These are phyloP conservation scores for Spilogale gracilis DNA, from an alignment of 2,113 vertebrate species.

Conservation along the genomic window DNA sequence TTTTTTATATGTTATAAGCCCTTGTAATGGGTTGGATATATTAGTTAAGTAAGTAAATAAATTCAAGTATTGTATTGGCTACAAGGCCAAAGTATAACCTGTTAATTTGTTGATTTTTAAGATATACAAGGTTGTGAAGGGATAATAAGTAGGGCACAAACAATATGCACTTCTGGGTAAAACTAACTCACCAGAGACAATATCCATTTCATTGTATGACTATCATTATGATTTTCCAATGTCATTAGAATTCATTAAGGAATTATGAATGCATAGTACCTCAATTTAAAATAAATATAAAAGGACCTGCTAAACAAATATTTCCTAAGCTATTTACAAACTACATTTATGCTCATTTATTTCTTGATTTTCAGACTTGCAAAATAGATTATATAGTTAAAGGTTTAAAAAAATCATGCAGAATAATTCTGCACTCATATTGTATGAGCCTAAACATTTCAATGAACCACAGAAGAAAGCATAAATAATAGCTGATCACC, in stretches of 20 bases:
- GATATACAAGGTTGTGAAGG: background rate
- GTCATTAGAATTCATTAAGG: background rate
- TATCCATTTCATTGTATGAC: background rate
- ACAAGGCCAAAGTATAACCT: background rate
- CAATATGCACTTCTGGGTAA: background rate
- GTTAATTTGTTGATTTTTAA: conserved; percentile 1
- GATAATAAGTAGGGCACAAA: background rate
- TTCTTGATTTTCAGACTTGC: background rate
- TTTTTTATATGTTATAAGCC: background rate
- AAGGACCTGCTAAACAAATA: background rate
- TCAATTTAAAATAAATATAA: conserved; percentile 57
- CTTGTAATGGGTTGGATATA: background rate
- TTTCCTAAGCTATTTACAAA: background rate
- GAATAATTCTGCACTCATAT: background rate
- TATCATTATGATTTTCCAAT: background rate
- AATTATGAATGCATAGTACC: background rate
- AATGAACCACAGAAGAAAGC: background rate
- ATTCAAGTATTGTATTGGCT: background rate
- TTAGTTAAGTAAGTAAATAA: conserved; percentile 20
- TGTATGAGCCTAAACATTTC: background rate
- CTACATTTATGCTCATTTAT: background rate
- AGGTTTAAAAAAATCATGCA: background rate
- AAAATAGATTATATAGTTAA: background rate
- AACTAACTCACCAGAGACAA: background rate
- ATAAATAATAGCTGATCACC: background rate